phyloP scores from a whole-genome alignment of 2,888 invertebrate species.

The Melikaiella ostensackeni region DNA sequence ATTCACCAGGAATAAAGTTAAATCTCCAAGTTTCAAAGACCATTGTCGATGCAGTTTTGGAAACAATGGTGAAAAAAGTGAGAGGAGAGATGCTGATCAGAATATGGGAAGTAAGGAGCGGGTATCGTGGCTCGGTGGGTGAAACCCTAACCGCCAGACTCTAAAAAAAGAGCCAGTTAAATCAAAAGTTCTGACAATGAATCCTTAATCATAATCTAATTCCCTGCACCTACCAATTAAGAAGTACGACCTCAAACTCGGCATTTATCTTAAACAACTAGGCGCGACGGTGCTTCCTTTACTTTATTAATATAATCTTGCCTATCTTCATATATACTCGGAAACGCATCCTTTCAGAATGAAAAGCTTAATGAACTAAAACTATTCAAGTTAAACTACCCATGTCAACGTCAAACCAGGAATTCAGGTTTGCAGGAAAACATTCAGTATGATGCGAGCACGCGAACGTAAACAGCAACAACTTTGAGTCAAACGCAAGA shows the following conservation, averaged over 20 bases:
- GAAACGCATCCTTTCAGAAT: conserved; percentile 6
- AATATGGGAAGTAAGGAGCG: conserved; percentile 64
- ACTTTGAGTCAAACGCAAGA: conserved; percentile 25
- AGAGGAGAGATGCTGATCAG: conserved; percentile 7
- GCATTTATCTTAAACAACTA: conserved; percentile 10
- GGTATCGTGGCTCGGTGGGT: conserved; percentile 71
- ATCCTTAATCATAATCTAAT: conserved; percentile 41
- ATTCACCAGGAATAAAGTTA: conserved; percentile 20
- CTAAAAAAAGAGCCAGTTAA: conserved; percentile 53
- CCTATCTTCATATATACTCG: neutral
- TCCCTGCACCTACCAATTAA: conserved; percentile 7
- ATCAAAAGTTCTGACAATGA: conserved; percentile 46
- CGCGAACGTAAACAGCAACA: conserved; percentile 29
- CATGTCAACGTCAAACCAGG: conserved; percentile 17
- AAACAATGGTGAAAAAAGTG: conserved; percentile 35
- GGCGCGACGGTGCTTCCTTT: conserved; percentile 3
- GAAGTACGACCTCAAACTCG: neutral
- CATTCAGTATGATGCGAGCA: conserved; percentile 2
- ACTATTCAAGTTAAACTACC: conserved; percentile 16
- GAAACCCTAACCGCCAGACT: conserved; percentile 73
- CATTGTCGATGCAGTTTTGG: conserved; percentile 23
- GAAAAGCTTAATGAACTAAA: conserved; percentile 13
- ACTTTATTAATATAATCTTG: neutral
- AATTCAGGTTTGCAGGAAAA: conserved; percentile 27
- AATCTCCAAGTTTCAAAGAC: conserved; percentile 26